Percentiles rank a stretch among this genome's conserved stretches.
Evolutionary conservation across 1,140 invertebrate genomes (phyloP).

Genomic region (Gryllus bimaculatus): DNA sequence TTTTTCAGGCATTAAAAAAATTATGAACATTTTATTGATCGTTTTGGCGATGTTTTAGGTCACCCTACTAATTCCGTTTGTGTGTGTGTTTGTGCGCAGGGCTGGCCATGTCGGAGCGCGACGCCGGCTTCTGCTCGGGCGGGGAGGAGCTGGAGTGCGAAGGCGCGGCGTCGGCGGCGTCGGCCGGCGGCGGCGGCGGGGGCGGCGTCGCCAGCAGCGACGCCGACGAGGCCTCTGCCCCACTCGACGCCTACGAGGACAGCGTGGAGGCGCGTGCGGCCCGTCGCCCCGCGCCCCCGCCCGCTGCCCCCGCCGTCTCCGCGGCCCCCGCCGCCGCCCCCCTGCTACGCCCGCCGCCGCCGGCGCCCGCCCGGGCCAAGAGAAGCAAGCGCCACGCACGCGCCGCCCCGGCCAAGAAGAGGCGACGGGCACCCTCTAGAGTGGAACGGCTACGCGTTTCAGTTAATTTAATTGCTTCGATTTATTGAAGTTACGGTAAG

Average conservation of each 20-base stretch:
- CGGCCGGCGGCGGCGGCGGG: constrained; percentile 48
- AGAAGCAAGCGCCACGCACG: constrained; percentile 23
- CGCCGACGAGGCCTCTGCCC: constrained; percentile 50
- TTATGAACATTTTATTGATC: no score
- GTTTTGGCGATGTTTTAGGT: no score
- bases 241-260: constrained; percentile 59
- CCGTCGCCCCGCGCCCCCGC: constrained; percentile 39
- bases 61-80: no score
- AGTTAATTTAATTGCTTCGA: no score
- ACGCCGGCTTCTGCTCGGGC: constrained; percentile 61
- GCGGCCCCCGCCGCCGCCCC: constrained; percentile 27
- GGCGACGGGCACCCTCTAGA: not conserved
- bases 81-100: not conserved
- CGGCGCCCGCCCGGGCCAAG: constrained; percentile 24
- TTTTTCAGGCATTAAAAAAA: no score
- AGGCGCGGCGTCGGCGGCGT: constrained; percentile 44
- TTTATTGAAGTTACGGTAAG: no score
- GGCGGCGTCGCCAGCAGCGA: constrained; percentile 58
- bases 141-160: constrained; percentile 39
- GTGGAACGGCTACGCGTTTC: not conserved
- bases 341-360: constrained; percentile 25
- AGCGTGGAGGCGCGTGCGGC: constrained; percentile 55
- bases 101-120: constrained; percentile 32
- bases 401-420: constrained; percentile 13
- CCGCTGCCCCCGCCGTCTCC: constrained; percentile 31